Conservation (phyloP, 2,888 invertebrate genomes). For the Brachypterus glaber region DNA sequence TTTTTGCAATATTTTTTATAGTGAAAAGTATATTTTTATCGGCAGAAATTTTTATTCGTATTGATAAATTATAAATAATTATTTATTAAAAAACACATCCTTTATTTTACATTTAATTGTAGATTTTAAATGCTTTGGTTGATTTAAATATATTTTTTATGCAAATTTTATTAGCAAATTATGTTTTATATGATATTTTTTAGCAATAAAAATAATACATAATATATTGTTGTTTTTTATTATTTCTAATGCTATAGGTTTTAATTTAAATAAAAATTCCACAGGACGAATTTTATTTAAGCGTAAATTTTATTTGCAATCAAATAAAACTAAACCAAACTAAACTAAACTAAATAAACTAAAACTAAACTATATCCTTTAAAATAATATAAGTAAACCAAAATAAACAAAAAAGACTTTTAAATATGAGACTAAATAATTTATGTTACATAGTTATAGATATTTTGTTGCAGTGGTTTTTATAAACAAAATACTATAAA, state of each 20-base stretch:
- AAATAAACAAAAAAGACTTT: no score
- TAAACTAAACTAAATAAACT: conserved; percentile 16
- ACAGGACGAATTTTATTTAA: conserved; percentile 29
- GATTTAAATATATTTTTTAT: conserved; percentile 31
- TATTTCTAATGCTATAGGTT: conserved; percentile 27
- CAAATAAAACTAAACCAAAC: no score
- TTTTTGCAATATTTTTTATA: no score
- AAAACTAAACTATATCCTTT: conserved; percentile 13
- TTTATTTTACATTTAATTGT: conserved; percentile 14
- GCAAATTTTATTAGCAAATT: conserved; percentile 29
- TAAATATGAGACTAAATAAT: no score
- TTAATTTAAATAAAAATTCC: conserved; percentile 22
- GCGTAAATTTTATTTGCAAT: no score
- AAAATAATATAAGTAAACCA: conserved; percentile 14
- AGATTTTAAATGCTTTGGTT: conserved; percentile 26
- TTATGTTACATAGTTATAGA: no score
- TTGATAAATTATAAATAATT: no score
- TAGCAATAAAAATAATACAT: conserved; percentile 28
- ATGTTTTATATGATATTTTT: conserved; percentile 22
- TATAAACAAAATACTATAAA: no score
- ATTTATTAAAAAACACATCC: no score
- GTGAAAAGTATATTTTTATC: no score
- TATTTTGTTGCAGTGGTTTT: no score
- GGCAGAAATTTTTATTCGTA: no score
- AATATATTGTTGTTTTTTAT: conserved; percentile 27